Evolutionary conservation across 2,888 invertebrate genomes (phyloP).

Genomic region (Drosophila acutilabella): DNA sequence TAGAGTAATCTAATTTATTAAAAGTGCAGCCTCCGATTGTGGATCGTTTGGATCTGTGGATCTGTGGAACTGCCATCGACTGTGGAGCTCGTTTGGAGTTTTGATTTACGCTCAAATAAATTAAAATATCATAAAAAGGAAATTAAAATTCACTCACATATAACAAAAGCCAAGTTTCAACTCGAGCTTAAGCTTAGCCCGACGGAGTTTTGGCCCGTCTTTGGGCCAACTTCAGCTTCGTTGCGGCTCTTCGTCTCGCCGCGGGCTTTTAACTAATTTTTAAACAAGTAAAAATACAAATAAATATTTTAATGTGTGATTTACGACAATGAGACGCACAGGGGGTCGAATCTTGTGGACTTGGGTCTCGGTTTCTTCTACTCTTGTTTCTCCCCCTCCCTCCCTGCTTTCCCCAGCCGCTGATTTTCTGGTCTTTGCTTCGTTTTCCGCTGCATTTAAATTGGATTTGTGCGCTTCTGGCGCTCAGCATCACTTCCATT

Average conservation of each 20-base stretch:
- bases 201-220: not conserved
- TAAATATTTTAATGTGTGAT: constrained; percentile 81
- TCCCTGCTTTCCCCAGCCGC: too few relatives aligned
- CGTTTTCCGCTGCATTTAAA: constrained; percentile 62
- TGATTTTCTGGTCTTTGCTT: not conserved
- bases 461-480: constrained; percentile 80
- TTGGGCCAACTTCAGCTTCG: not conserved
- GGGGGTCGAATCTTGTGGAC: constrained; percentile 59
- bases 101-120: constrained; percentile 84
- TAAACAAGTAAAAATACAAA: constrained; percentile 81
- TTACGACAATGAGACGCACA: constrained; percentile 78
- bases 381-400: not conserved
- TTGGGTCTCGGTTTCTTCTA: constrained; percentile 15
- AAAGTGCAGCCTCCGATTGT: constrained; percentile 69
- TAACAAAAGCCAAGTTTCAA: constrained; percentile 55
- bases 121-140: constrained; percentile 84
- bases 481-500: constrained; percentile 41
- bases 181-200: constrained; percentile 18
- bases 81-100: constrained; percentile 73
- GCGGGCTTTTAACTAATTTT: constrained; percentile 78
- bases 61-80: constrained; percentile 17
- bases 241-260: constrained; percentile 32
- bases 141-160: constrained; percentile 83
- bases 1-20: constrained; percentile 77
- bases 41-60: constrained; percentile 12